Conservation (phyloP, 2,113 vertebrate genomes). For the Peromyscus californicus region DNA sequence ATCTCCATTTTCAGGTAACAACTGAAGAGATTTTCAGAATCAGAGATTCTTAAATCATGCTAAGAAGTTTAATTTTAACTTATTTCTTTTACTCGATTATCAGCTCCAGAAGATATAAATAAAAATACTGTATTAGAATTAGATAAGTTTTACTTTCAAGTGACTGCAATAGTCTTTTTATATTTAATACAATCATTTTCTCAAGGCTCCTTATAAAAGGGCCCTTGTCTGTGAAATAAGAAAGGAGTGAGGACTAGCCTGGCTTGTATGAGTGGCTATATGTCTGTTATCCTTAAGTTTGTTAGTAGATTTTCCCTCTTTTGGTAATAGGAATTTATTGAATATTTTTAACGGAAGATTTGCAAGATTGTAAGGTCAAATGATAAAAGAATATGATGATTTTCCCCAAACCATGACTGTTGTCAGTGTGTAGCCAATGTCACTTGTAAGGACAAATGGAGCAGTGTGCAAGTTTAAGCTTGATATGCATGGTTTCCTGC, state of each 20-base stretch:
- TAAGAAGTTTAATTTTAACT: not conserved
- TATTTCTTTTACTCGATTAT: not conserved
- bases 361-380: not conserved
- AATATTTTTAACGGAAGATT: not conserved
- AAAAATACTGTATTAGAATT: not conserved
- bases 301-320: not conserved
- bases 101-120: not conserved
- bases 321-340: not conserved
- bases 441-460: rapidly evolving
- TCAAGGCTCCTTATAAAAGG: not conserved
- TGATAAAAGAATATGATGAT: not conserved
- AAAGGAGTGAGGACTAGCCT: not conserved
- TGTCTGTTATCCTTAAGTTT: not conserved
- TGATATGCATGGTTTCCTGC: not conserved
- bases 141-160: not conserved
- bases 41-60: not conserved
- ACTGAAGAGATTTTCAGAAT: not conserved
- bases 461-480: not conserved
- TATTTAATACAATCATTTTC: not conserved
- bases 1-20: not conserved
- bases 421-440: not conserved
- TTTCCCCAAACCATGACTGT: not conserved
- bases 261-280: not conserved
- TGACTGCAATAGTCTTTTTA: not conserved
- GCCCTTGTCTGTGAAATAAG: not conserved